Base-by-base conservation (phyloP, 2,888 invertebrate genomes). In the Cinara cedri region DNA sequence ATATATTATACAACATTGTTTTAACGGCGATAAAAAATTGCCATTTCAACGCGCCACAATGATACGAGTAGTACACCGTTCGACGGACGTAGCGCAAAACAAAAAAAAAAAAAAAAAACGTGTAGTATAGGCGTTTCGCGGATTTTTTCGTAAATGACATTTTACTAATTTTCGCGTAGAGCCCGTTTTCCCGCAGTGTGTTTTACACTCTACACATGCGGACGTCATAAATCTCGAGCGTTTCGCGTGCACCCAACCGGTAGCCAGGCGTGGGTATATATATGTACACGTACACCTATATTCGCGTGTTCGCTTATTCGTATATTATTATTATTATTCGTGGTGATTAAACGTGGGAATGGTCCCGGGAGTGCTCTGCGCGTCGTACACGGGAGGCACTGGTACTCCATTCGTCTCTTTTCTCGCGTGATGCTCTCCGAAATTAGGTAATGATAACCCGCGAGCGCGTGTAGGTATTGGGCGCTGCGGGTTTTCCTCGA, bases 311-410 rank as follows among this genome's bases (percentile, higher is more conserved):
- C 42, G n/a, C 49, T 68, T 70, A 34, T 34, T 34, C 34, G 34
- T 34, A 34, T 34, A 34, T 34, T 34, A 34, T 68, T 44, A 49
- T 76, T 66, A 76, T 68, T 78, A 70, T 78, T 78, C 49, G 34
- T 42, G 34, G 49, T 78, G 78, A 78, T 78, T 78, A 78, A 78
- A 78, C 51, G 78, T 78, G 78, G 60, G 70, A 70, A 78, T 42
- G 78, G 78, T 76, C 76, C 66, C 78, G 60, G 11, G 76, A 76
- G 66, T 57, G 57, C 57, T 34, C 3, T 34, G 6, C 6, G 6
- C 34, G 34, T 34, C 34, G 34, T 34, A 34, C 6, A 34, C 34
- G 34, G 70, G 78, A 60, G 60, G 11, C 57, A 76, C 57, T 57
- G 57, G 34, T 26, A 60, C 68, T 76, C 66, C 66, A 57, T 76